Evolutionary conservation across 1,140 invertebrate genomes (phyloP).

Genomic region (Oncopodura yosiiana): DNA sequence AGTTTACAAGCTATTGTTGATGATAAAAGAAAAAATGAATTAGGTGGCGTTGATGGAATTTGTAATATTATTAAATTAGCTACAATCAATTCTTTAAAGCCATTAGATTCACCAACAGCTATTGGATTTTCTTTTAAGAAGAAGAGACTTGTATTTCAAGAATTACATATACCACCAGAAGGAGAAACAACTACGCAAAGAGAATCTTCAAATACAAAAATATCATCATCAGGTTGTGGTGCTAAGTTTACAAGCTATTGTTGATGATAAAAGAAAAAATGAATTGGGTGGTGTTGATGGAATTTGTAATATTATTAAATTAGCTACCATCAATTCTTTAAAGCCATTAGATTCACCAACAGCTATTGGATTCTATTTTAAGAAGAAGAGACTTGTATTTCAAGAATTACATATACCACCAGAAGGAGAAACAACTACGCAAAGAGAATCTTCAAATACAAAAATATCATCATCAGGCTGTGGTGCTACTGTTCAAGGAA

Average conservation of each 20-base stretch:
- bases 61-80: conserved; percentile 24
- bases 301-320: conserved; percentile 27
- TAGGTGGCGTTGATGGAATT: conserved; percentile 30
- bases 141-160: conserved; percentile 30
- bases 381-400: conserved; percentile 27
- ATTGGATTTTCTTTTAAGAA: conserved; percentile 32
- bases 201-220: conserved; percentile 11
- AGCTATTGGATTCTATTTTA: conserved; percentile 31
- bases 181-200: conserved; percentile 24
- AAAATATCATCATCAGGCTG: conserved; percentile 6
- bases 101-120: conserved; percentile 19
- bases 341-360: conserved; percentile 20
- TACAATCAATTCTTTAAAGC: conserved; percentile 26
- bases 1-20: conserved; percentile 20
- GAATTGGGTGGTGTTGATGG: conserved; percentile 30
- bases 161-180: conserved; percentile 31
- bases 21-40: conserved; percentile 24
- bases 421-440: conserved; percentile 27
- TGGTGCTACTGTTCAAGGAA: conserved; percentile 22
- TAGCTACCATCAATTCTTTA: conserved; percentile 21
- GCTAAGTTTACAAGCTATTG: conserved; percentile 19
- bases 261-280: conserved; percentile 24
- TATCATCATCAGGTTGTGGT: too few species aligned
- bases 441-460: conserved; percentile 15
- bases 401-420: conserved; percentile 32